Conservation (phyloP, 2,113 vertebrate species). For the Pipra filicauda region DNA sequence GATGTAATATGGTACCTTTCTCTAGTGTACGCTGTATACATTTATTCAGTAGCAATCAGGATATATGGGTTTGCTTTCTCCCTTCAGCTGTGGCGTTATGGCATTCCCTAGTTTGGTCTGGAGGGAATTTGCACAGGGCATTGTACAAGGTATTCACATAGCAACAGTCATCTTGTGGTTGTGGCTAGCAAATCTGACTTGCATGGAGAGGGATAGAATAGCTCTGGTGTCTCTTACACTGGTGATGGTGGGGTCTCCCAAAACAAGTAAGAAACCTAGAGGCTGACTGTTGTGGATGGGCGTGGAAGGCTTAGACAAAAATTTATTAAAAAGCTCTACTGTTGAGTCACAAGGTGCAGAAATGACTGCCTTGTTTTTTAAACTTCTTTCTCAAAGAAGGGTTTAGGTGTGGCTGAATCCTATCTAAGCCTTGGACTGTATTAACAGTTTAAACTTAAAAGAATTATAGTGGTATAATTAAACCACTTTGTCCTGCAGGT, state of each 20-base stretch:
- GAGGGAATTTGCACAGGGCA: neutral
- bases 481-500: too few species aligned
- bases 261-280: neutral
- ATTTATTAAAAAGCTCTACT: too few species aligned
- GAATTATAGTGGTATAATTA: too few species aligned
- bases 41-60: neutral
- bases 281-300: neutral
- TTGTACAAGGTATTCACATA: neutral
- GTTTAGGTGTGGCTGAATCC: too few species aligned
- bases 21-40: neutral
- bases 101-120: neutral
- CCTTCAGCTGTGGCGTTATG: neutral
- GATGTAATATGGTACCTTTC: neutral
- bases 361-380: too few species aligned
- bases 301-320: too few species aligned
- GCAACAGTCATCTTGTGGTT: rapidly evolving
- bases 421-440: too few species aligned
- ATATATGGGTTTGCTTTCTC: neutral
- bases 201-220: neutral
- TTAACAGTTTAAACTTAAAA: too few species aligned
- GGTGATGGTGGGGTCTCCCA: neutral
- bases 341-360: too few species aligned
- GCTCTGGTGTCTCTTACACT: neutral
- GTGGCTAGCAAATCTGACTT: neutral
- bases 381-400: too few species aligned